These are phyloP conservation scores for Drosophila ohnishii DNA, from an alignment of 1,140 invertebrate species.

Conservation along the genomic window DNA sequence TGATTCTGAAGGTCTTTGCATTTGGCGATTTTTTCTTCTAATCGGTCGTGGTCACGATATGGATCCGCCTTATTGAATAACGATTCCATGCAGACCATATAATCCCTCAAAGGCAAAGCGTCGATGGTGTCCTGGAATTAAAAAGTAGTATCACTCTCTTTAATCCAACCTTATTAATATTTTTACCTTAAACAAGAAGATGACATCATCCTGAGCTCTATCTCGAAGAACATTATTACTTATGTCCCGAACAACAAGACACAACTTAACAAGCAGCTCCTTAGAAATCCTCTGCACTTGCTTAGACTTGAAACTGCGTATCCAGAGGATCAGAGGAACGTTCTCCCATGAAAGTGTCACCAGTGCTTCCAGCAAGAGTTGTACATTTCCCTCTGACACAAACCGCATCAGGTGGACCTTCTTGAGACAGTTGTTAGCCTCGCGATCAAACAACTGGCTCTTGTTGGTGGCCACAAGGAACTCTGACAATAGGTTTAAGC, in stretches of 20 bases:
- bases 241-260: background rate
- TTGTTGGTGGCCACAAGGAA: slow-evolving; percentile 1
- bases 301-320: background rate
- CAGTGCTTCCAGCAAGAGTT: background rate
- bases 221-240: background rate
- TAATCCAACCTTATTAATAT: background rate
- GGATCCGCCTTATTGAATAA: background rate
- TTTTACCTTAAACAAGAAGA: background rate
- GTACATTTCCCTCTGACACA: background rate
- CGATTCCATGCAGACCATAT: background rate
- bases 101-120: background rate
- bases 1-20: background rate
- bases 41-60: too few species aligned
- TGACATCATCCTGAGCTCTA: background rate
- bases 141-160: background rate
- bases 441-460: background rate
- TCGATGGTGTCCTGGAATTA: background rate
- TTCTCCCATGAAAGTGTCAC: background rate
- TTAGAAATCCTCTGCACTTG: background rate
- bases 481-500: background rate
- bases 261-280: background rate
- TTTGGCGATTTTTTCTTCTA: background rate
- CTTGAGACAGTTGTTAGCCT: background rate
- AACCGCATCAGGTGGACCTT: background rate
- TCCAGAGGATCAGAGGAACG: background rate